These are phyloP conservation scores for Pseudonaja textilis DNA, from an alignment of 2,113 vertebrate species.

Conservation along the genomic window DNA sequence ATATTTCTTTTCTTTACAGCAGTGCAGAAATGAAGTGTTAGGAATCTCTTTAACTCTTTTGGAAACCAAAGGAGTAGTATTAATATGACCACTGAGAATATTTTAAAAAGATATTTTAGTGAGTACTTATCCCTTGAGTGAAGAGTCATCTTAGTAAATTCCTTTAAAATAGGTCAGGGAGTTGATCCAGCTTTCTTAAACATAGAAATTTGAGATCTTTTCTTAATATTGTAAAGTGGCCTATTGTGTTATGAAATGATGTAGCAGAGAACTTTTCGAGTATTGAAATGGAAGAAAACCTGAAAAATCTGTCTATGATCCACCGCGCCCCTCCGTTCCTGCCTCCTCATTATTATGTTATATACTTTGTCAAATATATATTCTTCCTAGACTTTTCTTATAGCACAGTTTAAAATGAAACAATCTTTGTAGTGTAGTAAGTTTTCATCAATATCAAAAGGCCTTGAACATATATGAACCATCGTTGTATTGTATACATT, in stretches of 20 bases:
- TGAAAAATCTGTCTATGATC: conserved; percentile 35
- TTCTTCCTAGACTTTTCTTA: neutral
- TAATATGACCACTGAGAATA: conserved; percentile 28
- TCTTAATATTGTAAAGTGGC: neutral
- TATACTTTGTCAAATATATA: neutral
- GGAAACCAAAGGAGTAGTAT: conserved; percentile 64
- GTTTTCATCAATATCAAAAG: neutral
- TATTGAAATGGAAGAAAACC: conserved; percentile 40
- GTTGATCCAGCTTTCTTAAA: neutral
- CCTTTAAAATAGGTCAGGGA: neutral
- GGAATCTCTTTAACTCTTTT: conserved; percentile 65
- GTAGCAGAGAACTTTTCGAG: neutral
- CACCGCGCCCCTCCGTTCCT: too few relatives aligned
- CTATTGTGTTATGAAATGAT: neutral
- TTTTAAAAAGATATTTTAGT: neutral
- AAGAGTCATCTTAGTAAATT: neutral
- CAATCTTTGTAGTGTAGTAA: neutral
- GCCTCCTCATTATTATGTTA: neutral
- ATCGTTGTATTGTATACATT: conserved; percentile 37
- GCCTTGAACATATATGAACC: neutral
- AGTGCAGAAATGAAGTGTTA: conserved; percentile 67
- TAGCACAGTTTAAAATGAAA: neutral
- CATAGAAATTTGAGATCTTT: neutral
- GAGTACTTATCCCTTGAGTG: neutral
- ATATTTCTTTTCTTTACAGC: conserved; percentile 61